phyloP scores from a whole-genome alignment of 2,113 vertebrate genomes.

The Epinephelus cyanopodus region DNA sequence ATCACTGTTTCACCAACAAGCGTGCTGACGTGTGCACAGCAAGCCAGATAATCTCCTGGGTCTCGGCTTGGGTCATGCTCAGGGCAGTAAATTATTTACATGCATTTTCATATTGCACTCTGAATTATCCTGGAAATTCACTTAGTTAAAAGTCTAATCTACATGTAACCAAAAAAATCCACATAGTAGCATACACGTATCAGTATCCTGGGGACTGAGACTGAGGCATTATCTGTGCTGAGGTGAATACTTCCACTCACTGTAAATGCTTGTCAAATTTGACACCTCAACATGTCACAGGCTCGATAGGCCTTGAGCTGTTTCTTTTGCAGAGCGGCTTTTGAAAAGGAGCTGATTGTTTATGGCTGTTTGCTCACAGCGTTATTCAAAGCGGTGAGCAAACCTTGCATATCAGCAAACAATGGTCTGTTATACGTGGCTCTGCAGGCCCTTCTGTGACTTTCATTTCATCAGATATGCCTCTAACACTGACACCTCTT shows the following conservation, averaged over 20 bases:
- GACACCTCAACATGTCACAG: neutral
- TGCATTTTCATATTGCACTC: conserved; percentile 2
- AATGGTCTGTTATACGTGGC: neutral
- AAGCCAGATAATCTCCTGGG: conserved; percentile 25
- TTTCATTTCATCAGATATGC: conserved; percentile 8
- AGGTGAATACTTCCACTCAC: neutral
- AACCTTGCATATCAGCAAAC: conserved; percentile 22
- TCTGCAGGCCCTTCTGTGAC: neutral
- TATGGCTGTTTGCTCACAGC: neutral
- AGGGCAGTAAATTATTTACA: conserved; percentile 46
- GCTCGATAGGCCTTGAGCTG: neutral
- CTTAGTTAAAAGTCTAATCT: neutral
- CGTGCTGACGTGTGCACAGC: conserved; percentile 20
- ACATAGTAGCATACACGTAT: neutral
- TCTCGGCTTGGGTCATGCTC: neutral
- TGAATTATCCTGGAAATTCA: neutral
- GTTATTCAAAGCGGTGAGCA: neutral
- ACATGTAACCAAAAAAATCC: neutral
- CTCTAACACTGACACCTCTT: neutral
- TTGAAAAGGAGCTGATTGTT: neutral
- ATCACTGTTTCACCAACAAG: conserved; percentile 30
- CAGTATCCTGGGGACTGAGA: neutral
- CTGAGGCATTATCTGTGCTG: neutral
- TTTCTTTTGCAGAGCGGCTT: neutral
- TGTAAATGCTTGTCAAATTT: neutral